Conservation (phyloP, 2,888 invertebrate species). For the Catotricha subobsoleta region DNA sequence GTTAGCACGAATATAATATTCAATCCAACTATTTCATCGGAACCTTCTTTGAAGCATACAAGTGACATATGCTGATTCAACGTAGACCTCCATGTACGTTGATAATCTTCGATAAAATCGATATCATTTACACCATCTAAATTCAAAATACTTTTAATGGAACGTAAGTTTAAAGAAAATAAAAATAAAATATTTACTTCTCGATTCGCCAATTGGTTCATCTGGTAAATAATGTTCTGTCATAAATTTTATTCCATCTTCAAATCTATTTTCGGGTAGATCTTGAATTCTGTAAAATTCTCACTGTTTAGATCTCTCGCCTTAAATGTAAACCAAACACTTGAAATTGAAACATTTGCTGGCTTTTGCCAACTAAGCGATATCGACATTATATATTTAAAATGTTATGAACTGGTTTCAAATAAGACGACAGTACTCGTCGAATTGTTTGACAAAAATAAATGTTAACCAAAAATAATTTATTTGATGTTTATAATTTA, state of each 20-base stretch:
- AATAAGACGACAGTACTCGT: too few species aligned
- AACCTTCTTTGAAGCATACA: slow-evolving; percentile 3
- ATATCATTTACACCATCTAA: neutral
- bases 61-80: neutral
- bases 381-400: too few species aligned
- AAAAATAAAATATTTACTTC: too few species aligned
- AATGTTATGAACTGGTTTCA: too few species aligned
- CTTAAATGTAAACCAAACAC: slow-evolving; percentile 6
- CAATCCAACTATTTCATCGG: slow-evolving; percentile 24
- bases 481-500: too few species aligned
- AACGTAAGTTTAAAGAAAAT: too few species aligned
- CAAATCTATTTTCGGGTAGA: neutral
- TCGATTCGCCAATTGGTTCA: slow-evolving; percentile 5
- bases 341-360: too few species aligned
- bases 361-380: too few species aligned
- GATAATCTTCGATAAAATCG: neutral
- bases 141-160: too few species aligned
- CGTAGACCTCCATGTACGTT: neutral
- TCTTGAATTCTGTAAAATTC: slow-evolving; percentile 7
- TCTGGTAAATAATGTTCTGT: slow-evolving; percentile 2
- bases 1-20: slow-evolving; percentile 30
- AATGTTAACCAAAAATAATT: too few species aligned
- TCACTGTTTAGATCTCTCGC: slow-evolving; percentile 7
- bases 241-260: slow-evolving; percentile 5
- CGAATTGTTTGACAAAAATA: too few species aligned